Evolutionary conservation across 2,797 vertebrate genomes (phyloP).

Genomic region (Pitangus sulphuratus): DNA sequence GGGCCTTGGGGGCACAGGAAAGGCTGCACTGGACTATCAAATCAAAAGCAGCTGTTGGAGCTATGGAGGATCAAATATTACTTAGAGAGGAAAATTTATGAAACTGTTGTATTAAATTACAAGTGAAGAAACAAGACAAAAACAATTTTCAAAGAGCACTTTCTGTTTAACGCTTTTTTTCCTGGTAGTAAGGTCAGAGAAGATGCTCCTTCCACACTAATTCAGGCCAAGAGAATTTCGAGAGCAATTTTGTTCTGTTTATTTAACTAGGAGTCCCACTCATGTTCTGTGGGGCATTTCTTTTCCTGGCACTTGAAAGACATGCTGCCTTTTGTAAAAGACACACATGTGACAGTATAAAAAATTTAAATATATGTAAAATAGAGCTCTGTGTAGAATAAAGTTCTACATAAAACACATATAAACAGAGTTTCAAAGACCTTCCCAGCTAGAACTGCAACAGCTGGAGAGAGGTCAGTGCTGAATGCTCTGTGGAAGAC

Average conservation of each 20-base stretch:
- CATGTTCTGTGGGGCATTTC: neutral
- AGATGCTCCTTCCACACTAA: neutral
- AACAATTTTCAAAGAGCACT: neutral
- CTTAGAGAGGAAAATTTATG: fast-evolving
- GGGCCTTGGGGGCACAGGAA: neutral
- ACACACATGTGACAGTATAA: neutral
- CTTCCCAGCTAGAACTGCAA: neutral
- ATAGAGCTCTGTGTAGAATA: neutral
- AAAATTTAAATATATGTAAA: neutral
- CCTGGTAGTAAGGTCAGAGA: neutral
- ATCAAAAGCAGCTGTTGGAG: neutral
- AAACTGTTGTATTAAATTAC: neutral
- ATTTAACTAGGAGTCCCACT: neutral
- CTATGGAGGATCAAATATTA: neutral
- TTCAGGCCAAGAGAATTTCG: neutral
- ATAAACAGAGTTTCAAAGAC: neutral
- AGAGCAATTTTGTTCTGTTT: neutral
- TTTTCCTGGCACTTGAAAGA: neutral
- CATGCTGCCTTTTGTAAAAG: neutral
- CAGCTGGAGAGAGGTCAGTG: neutral
- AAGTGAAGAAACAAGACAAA: neutral
- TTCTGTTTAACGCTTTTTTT: neutral
- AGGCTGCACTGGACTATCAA: neutral
- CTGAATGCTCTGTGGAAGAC: neutral
- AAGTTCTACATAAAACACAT: neutral